A percentile compares a stretch with the other conserved stretches of the same genome.
These are phyloP conservation scores for Tyrophagus putrescentiae DNA, from an alignment of 1,140 invertebrate species.

Conservation along the genomic window DNA sequence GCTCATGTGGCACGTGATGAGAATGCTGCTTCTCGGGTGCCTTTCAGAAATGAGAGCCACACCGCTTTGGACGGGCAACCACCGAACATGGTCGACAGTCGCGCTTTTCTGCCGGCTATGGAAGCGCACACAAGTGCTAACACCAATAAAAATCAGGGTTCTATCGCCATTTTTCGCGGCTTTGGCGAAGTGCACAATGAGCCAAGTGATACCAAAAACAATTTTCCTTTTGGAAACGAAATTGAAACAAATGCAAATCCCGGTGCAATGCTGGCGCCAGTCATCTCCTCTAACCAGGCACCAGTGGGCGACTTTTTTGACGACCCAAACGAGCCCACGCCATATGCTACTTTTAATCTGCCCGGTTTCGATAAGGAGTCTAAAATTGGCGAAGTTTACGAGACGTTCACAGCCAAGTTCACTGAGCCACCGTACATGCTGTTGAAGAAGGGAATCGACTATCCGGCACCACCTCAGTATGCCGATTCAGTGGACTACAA, in stretches of 20 bases:
- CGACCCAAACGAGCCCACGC: slow-evolving; percentile 27
- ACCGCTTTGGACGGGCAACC: neutral
- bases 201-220: neutral
- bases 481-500: slow-evolving; percentile 12
- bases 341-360: slow-evolving; percentile 28
- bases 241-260: neutral
- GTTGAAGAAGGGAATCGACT: slow-evolving; percentile 13
- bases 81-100: neutral
- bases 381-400: slow-evolving; percentile 23
- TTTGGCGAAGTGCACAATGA: neutral
- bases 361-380: slow-evolving; percentile 23
- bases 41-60: neutral
- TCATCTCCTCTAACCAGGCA: neutral
- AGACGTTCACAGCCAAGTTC: slow-evolving; percentile 27
- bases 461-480: slow-evolving; percentile 11
- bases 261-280: neutral
- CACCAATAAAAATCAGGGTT: neutral
- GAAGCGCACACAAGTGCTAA: neutral
- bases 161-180: neutral
- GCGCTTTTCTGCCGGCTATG: neutral
- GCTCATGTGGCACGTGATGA: neutral
- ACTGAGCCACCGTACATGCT: slow-evolving; percentile 25
- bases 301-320: neutral
- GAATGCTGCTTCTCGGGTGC: neutral
- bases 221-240: neutral